Conservation (phyloP, 53 echinoderm and acorn worm genomes). For the Holothuria leucospilota region DNA sequence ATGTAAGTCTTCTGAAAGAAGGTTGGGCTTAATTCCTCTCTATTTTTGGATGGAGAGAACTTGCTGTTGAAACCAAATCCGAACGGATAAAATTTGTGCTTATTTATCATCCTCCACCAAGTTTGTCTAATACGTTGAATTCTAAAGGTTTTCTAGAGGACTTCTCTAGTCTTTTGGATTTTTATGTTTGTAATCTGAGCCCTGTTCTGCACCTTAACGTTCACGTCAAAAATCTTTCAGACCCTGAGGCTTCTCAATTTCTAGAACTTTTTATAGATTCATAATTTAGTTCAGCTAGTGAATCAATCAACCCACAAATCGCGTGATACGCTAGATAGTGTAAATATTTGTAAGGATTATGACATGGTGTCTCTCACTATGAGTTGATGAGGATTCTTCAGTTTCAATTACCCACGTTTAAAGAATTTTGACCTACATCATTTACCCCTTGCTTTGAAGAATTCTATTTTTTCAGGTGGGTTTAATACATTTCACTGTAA, state of each 20-base stretch:
- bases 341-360: background rate
- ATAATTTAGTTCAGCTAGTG: background rate
- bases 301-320: background rate
- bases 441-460: no score
- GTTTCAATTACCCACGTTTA: background rate
- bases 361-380: background rate
- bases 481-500: no score
- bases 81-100: background rate
- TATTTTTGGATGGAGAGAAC: conserved; percentile 5
- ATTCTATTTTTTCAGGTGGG: no score
- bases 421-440: no score
- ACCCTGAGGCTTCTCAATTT: background rate
- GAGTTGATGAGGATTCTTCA: background rate
- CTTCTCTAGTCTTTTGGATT: background rate
- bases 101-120: conserved; percentile 16
- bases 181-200: background rate
- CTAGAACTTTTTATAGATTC: background rate
- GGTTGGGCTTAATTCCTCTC: no score
- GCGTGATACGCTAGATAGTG: background rate
- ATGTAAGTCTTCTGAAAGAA: no score
- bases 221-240: background rate
- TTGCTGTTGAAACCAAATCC: background rate
- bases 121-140: background rate
- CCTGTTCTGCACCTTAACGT: background rate
- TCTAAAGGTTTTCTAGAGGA: background rate